Evolutionary conservation across 2,888 invertebrate genomes (phyloP).

Genomic region (Dynastes grantii): DNA sequence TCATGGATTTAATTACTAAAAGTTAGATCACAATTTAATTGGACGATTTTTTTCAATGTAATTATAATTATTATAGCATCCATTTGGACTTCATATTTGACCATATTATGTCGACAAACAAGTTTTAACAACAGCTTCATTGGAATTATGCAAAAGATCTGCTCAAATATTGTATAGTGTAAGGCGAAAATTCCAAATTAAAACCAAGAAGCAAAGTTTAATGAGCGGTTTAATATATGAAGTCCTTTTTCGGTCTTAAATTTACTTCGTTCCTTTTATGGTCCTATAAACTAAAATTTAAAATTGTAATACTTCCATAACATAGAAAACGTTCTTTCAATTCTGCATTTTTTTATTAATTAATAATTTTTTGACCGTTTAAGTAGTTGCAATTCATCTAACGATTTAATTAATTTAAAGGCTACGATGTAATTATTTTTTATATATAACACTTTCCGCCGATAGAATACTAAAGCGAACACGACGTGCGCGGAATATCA

Average conservation of each 20-base stretch:
- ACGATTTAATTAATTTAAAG: slow-evolving; percentile 11
- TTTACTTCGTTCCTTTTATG: slow-evolving; percentile 4
- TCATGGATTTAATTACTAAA: too few species aligned
- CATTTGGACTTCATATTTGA: too few species aligned
- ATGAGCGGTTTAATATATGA: neutral
- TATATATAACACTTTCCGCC: slow-evolving; percentile 1
- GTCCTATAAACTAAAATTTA: neutral
- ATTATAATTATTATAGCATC: too few species aligned
- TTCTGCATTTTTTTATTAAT: neutral
- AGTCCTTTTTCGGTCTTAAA: neutral
- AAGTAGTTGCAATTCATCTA: neutral
- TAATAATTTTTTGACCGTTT: slow-evolving; percentile 7
- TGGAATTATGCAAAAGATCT: too few species aligned
- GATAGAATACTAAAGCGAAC: slow-evolving; percentile 23
- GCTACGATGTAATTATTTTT: slow-evolving; percentile 34
- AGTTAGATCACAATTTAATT: too few species aligned
- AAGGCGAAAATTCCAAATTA: too few species aligned
- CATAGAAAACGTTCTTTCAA: slow-evolving; percentile 1
- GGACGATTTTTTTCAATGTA: too few species aligned
- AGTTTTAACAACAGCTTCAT: too few species aligned
- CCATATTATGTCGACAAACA: too few species aligned
- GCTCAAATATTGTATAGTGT: too few species aligned
- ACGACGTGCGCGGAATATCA: slow-evolving; percentile 6
- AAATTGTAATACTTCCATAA: slow-evolving; percentile 5
- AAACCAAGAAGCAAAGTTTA: neutral